phyloP scores from a whole-genome alignment of 2,113 vertebrate genomes.

The Pterocles burchelli region DNA sequence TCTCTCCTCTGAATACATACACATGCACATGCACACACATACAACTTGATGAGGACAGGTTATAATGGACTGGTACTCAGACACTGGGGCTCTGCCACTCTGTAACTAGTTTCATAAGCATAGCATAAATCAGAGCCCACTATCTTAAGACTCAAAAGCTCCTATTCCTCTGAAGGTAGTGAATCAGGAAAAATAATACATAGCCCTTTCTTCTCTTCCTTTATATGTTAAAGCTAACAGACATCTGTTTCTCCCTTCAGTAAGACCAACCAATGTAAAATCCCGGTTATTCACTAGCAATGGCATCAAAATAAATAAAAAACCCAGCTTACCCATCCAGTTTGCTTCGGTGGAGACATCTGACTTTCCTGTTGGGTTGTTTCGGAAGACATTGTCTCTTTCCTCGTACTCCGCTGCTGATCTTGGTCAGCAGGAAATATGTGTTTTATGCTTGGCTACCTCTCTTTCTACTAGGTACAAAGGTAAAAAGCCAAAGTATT shows the following conservation, averaged over 20 bases:
- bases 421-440: not conserved
- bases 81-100: not conserved
- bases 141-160: not conserved
- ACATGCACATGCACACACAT: not conserved
- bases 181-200: not conserved
- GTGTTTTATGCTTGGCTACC: not conserved
- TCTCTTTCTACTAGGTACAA: not conserved
- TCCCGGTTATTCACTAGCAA: not conserved
- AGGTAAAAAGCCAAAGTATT: not conserved
- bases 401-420: not conserved
- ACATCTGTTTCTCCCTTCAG: not conserved
- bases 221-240: not conserved
- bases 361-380: not conserved
- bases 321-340: not conserved
- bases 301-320: not conserved
- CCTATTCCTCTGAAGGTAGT: not conserved
- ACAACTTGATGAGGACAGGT: not conserved
- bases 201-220: not conserved
- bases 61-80: not conserved
- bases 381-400: constrained; percentile 6
- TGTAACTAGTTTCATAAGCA: not conserved
- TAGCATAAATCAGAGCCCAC: not conserved
- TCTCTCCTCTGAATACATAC: not conserved
- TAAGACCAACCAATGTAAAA: not conserved
- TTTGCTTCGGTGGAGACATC: not conserved